Evolutionary conservation across 37 sponge, comb jelly and placozoan genomes (phyloP), one percentile per base, ranked within the genome.

Genomic region (Theonella swinhoei): DNA sequence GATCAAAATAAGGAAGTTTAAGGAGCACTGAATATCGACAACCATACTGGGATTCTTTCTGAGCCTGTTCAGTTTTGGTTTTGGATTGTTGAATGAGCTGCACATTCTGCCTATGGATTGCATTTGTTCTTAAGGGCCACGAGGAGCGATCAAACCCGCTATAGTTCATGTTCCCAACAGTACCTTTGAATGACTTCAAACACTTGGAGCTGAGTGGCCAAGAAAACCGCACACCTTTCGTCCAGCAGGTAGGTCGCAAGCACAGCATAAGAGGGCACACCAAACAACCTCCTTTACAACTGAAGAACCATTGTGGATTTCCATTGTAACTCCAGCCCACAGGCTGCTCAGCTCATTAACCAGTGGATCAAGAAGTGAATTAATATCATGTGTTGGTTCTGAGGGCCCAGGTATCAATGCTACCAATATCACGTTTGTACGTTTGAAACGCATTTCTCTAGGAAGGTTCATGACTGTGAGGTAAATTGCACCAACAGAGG

Each of bases 401-500:
- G 7, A n/a, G 38, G 91, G 91, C 24, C 87, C 91, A 60, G 91
- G 91, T 9, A 91, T 77, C 4, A 91, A 72, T 30, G 80, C 87
- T 22, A 91, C 30, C 28, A 90, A 43, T 42, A 78, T 31, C 3
- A 86, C 36, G 38, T 91, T 86, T 35, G 86, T 67, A 20, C 35
- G 30, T 35, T 83, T 91, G 54, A 35, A 91, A n/a, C 87, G 37
- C 7, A 72, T 19, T 42, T 29, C 1, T 9, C 87, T 28, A 40
- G 91, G 87, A 26, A 70, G 43, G 68, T 91, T 92, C 42, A 88
- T 40, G 2, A 87, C 11, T 4, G 60, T 33, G 22, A 75, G 17
- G 38, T 92, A 92, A 24, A 92, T 63, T 29, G 43, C 84, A 76
- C 92, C 88, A 68, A 92, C 88, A 30, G 79, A 74, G 41, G n/a